Evolutionary conservation across 2,888 invertebrate genomes (phyloP).

Genomic region (Tetrapedia diversipes): DNA sequence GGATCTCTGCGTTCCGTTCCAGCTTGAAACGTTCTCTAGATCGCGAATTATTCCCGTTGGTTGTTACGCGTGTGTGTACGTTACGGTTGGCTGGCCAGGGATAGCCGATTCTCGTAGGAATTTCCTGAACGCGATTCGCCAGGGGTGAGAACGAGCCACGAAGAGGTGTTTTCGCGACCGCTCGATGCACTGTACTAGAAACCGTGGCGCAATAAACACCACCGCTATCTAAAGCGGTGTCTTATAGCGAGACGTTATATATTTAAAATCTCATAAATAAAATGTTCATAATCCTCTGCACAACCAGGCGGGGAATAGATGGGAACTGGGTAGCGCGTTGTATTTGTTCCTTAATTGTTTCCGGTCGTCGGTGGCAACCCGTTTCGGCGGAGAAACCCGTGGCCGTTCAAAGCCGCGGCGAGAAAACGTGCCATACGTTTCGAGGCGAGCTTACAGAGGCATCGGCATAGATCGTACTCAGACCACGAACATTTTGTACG

Average conservation of each 20-base stretch:
- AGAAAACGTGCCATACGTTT: conserved; percentile 57
- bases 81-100: conserved; percentile 62
- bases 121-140: conserved; percentile 63
- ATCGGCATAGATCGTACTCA: conserved; percentile 48
- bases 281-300: conserved; percentile 69
- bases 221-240: conserved; percentile 67
- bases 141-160: conserved; percentile 21
- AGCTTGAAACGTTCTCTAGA: conserved; percentile 35
- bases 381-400: conserved; percentile 23
- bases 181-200: conserved; percentile 10
- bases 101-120: conserved; percentile 48
- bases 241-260: conserved; percentile 73
- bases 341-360: conserved; percentile 74
- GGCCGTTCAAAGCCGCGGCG: conserved; percentile 36
- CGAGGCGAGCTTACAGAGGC: conserved; percentile 31
- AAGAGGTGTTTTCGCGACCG: conserved; percentile 20
- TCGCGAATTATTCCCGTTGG: conserved; percentile 66
- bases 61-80: conserved; percentile 57
- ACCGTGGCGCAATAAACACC: conserved; percentile 74
- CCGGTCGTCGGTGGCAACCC: conserved; percentile 39
- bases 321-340: background rate
- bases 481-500: conserved; percentile 19
- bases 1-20: conserved; percentile 31
- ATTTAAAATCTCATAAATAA: conserved; percentile 78
- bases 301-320: background rate